Conservation (phyloP, 2,797 vertebrate genomes). For the Kryptopterus vitreolus region DNA sequence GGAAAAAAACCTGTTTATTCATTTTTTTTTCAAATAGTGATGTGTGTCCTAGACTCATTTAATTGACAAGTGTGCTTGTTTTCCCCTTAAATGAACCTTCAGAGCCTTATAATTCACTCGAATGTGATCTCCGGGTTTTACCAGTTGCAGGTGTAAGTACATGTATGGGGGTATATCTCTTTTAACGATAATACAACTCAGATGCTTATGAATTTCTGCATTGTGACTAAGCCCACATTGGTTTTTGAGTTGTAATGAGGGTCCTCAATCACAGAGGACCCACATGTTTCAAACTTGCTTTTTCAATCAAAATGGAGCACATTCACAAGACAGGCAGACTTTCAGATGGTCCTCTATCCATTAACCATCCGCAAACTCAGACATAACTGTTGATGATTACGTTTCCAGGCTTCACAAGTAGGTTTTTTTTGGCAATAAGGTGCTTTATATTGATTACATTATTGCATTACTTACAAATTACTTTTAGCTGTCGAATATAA, state of each 20-base stretch:
- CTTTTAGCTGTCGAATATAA: too few relatives aligned
- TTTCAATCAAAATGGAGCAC: background rate
- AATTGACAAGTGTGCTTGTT: constrained; percentile 11
- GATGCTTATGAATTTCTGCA: constrained; percentile 20
- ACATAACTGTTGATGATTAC: too few relatives aligned
- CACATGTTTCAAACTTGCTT: constrained; percentile 1
- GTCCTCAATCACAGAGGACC: background rate
- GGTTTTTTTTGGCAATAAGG: too few relatives aligned
- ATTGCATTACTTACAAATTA: too few relatives aligned
- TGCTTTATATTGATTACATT: too few relatives aligned
- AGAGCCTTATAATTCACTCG: constrained; percentile 2
- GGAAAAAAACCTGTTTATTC: constrained; percentile 14
- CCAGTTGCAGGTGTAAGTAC: constrained; percentile 25
- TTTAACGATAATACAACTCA: background rate
- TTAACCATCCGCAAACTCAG: too few relatives aligned
- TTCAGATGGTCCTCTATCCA: background rate
- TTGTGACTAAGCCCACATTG: constrained; percentile 10
- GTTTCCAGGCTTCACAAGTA: too few relatives aligned
- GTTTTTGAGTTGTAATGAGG: constrained; percentile 9
- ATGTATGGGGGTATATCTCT: background rate
- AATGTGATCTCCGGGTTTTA: background rate
- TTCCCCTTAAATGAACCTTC: background rate
- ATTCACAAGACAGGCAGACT: constrained; percentile 7
- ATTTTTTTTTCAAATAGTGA: too few relatives aligned
- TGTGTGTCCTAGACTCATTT: background rate